Evolutionary conservation across 2,113 vertebrate genomes (phyloP).

Genomic region (Otis tarda): DNA sequence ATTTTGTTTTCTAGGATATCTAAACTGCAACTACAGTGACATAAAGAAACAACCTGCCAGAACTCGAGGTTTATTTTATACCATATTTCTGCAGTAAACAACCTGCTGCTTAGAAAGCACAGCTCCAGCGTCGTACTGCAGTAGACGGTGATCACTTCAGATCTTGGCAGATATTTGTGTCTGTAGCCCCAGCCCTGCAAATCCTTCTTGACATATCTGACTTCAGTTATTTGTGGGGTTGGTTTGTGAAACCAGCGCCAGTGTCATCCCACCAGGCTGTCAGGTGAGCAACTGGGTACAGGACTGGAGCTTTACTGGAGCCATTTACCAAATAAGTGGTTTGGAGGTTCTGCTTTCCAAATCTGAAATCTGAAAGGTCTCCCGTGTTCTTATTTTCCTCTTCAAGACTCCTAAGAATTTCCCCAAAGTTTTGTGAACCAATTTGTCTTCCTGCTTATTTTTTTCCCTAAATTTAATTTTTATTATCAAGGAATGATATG

Average conservation of each 20-base stretch:
- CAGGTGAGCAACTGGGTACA: neutral
- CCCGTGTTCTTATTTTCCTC: neutral
- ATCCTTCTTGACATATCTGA: neutral
- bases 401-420: neutral
- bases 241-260: neutral
- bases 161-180: neutral
- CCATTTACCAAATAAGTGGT: neutral
- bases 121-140: neutral
- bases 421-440: neutral
- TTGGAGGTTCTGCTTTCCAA: neutral
- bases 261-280: neutral
- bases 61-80: neutral
- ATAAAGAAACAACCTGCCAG: neutral
- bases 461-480: neutral
- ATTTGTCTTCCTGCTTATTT: neutral
- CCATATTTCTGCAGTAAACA: neutral
- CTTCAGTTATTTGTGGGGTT: neutral
- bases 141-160: neutral
- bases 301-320: neutral
- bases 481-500: neutral
- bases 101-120: neutral
- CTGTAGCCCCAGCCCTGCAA: neutral
- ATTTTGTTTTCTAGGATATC: neutral
- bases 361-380: neutral
- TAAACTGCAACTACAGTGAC: neutral